Percentiles rank a stretch among this genome's conserved stretches.
Evolutionary conservation across 2,113 vertebrate genomes (phyloP).

Genomic region (Thermophis baileyi): DNA sequence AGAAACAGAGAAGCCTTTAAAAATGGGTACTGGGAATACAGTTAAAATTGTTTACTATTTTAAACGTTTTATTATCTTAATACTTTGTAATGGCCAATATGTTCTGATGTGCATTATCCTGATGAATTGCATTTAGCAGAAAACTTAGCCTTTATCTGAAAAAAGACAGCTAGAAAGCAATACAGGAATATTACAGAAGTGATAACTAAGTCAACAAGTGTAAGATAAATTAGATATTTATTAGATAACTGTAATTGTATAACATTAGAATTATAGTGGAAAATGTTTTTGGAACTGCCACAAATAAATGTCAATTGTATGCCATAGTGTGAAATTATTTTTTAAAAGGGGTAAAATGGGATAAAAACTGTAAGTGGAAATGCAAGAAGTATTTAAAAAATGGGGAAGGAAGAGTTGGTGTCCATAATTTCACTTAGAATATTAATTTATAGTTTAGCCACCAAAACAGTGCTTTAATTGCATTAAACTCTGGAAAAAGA

Average conservation of each 20-base stretch:
- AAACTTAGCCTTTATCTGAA: background rate
- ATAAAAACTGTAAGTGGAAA: background rate
- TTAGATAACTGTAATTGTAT: background rate
- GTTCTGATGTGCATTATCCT: background rate
- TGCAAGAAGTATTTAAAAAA: background rate
- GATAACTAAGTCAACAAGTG: constrained; percentile 4
- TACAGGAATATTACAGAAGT: background rate
- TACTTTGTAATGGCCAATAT: background rate
- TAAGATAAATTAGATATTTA: background rate
- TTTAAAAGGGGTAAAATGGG: background rate
- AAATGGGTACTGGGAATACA: background rate
- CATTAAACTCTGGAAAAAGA: background rate
- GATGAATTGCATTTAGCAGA: background rate
- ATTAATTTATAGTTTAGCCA: background rate
- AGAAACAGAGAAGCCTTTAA: background rate
- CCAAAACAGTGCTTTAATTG: background rate
- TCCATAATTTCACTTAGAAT: background rate
- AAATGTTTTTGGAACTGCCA: constrained; percentile 17
- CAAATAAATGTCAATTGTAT: background rate
- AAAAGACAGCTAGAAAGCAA: constrained; percentile 32
- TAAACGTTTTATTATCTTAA: background rate
- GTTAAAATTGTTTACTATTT: background rate
- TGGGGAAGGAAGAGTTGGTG: background rate
- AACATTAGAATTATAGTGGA: background rate
- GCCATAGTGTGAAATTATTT: background rate